Conservation (phyloP, 2,113 vertebrate genomes). For the Melanostigma gelatinosum region DNA sequence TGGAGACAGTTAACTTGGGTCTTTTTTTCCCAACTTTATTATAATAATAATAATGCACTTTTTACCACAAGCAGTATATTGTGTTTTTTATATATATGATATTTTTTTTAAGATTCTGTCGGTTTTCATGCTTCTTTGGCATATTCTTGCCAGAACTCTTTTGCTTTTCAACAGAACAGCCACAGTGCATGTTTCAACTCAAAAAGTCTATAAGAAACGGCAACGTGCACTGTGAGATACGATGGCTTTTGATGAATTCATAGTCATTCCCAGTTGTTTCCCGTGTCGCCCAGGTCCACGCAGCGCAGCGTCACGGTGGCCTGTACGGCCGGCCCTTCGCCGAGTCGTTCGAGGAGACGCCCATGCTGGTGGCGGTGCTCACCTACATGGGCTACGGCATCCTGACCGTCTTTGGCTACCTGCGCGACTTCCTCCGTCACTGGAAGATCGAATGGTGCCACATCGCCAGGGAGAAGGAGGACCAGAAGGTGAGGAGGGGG, state of each 20-base stretch:
- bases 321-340: conserved; percentile 89
- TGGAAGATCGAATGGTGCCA: conserved; percentile 95
- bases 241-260: not conserved
- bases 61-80: too few species aligned
- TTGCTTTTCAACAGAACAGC: not conserved
- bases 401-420: conserved; percentile 94
- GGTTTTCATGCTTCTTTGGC: not conserved
- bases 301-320: conserved; percentile 32
- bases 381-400: conserved; percentile 96
- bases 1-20: not conserved
- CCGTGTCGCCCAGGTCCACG: conserved; percentile 21
- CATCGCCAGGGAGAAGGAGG: conserved; percentile 90
- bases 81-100: too few species aligned
- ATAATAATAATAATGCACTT: not conserved
- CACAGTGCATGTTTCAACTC: not conserved
- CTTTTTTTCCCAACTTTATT: not conserved
- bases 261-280: not conserved
- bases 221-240: not conserved
- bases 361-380: conserved; percentile 94
- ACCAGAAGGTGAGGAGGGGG: conserved; percentile 86
- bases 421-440: conserved; percentile 92
- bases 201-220: not conserved
- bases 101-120: too few species aligned
- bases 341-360: conserved; percentile 94
- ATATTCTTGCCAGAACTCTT: not conserved